Percentiles rank a stretch among this genome's conserved stretches.
Conservation (phyloP, 2,797 vertebrate species). For the Kryptopterus vitreolus region DNA sequence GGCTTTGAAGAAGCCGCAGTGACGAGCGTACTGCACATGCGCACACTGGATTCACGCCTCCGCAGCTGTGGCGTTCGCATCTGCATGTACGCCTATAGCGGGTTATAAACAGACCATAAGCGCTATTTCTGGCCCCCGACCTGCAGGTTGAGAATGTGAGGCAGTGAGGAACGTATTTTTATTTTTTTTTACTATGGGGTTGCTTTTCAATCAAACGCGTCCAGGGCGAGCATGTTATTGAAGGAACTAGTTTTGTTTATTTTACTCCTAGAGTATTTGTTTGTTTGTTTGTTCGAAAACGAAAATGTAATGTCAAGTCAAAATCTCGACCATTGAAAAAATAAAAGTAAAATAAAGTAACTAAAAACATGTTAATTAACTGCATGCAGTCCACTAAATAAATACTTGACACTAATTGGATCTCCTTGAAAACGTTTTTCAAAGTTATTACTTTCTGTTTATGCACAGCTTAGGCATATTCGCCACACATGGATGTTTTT, state of each 20-base stretch:
- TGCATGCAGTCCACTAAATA: not conserved
- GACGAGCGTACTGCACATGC: conserved; percentile 43
- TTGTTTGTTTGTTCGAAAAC: not conserved
- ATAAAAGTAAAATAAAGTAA: no score
- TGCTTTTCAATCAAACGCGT: not conserved
- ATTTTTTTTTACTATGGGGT: not conserved
- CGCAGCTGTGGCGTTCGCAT: not conserved
- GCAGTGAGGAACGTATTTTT: not conserved
- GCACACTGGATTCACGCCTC: not conserved
- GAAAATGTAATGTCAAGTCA: not conserved
- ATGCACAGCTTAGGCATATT: no score
- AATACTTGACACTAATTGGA: not conserved
- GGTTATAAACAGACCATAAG: not conserved
- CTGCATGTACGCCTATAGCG: not conserved
- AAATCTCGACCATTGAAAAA: no score
- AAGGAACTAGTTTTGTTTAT: no score
- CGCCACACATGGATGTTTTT: not conserved
- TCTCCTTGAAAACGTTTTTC: no score
- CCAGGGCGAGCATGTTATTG: no score
- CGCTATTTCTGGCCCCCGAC: not conserved
- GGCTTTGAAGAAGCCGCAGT: conserved; percentile 28
- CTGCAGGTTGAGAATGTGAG: not conserved
- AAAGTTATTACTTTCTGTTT: no score
- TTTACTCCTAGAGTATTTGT: not conserved
- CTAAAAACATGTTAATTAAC: not conserved